These are phyloP conservation scores for Brachypodius melanocephalos DNA, from an alignment of 2,113 vertebrate species.

Conservation along the genomic window DNA sequence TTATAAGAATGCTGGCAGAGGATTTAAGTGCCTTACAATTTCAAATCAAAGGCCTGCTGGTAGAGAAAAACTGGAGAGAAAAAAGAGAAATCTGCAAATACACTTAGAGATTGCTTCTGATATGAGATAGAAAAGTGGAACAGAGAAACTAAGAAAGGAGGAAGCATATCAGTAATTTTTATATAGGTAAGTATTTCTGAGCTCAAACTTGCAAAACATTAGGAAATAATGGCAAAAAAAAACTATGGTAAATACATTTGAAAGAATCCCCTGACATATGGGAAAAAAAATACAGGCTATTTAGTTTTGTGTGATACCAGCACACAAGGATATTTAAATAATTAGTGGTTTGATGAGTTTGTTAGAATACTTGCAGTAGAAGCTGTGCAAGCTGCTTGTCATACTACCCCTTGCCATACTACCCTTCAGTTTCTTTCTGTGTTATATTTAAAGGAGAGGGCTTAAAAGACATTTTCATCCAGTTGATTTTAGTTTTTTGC, in stretches of 20 bases:
- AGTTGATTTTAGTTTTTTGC: neutral
- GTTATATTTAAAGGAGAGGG: neutral
- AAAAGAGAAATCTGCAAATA: slow-evolving; percentile 31
- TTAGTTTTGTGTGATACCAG: neutral
- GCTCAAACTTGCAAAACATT: neutral
- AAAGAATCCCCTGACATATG: neutral
- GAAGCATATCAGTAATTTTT: neutral
- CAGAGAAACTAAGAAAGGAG: neutral
- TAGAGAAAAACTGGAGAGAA: slow-evolving; percentile 6
- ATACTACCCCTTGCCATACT: neutral
- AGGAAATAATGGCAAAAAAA: neutral
- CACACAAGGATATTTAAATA: neutral
- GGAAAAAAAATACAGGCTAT: neutral
- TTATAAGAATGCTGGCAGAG: slow-evolving; percentile 49
- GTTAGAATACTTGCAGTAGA: neutral
- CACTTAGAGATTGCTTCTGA: slow-evolving; percentile 3
- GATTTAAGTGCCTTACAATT: slow-evolving; percentile 47
- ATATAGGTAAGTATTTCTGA: neutral
- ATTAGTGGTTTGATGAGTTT: neutral
- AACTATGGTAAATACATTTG: neutral
- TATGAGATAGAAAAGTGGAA: neutral
- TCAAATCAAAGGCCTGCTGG: slow-evolving; percentile 45
- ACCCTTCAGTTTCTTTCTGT: neutral
- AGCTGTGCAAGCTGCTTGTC: neutral
- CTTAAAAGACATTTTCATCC: neutral